Percentiles rank a stretch among this genome's conserved stretches.
Evolutionary conservation across 2,113 vertebrate species (phyloP).

Genomic region (Sinocyclocheilus grahami): DNA sequence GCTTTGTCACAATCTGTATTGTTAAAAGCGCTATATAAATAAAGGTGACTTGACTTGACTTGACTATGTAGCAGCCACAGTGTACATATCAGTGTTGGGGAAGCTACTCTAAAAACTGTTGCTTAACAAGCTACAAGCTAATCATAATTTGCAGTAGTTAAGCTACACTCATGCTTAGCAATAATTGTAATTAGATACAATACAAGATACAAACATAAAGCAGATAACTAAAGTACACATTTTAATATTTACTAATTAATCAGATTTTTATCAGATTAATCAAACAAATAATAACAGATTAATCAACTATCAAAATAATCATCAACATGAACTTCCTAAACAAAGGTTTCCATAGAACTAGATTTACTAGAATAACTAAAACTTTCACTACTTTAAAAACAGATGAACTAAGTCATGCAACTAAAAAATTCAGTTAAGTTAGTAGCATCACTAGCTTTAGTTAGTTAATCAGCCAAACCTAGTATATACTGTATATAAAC

Average conservation of each 20-base stretch:
- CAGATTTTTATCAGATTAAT: no score
- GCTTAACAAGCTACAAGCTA: background rate
- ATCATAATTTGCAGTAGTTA: background rate
- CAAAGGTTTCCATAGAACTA: background rate
- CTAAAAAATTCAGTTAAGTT: background rate
- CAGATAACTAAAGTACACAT: background rate
- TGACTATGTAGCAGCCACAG: conserved; percentile 49
- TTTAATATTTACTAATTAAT: no score
- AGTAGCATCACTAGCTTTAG: background rate
- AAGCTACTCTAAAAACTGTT: background rate
- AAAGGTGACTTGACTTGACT: no score
- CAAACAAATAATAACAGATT: no score
- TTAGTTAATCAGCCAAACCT: background rate
- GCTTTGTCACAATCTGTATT: no score
- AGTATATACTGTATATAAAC: background rate
- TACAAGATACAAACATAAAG: background rate
- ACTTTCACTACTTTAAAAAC: background rate
- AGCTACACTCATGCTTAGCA: background rate
- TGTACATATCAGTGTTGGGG: background rate
- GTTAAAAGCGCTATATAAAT: no score
- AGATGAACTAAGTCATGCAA: background rate
- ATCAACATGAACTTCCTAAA: no score
- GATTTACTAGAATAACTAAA: background rate
- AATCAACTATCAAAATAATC: no score
- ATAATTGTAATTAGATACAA: background rate